A percentile compares a stretch with the other conserved stretches of the same genome.
These are phyloP conservation scores for Karalla daura DNA, from an alignment of 2,797 vertebrate genomes.

Conservation along the genomic window DNA sequence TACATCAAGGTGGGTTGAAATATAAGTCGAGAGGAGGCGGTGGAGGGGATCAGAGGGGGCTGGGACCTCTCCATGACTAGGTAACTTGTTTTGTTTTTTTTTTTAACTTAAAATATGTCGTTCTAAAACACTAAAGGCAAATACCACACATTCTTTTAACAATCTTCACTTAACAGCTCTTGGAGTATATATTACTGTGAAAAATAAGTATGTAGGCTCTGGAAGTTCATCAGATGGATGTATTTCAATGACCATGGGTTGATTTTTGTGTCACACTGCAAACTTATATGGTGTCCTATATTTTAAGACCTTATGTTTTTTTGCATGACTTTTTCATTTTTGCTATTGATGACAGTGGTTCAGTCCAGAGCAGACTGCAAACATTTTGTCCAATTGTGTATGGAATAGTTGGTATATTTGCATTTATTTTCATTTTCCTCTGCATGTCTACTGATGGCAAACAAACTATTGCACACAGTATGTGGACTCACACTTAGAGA, in stretches of 20 bases:
- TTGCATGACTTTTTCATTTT: neutral
- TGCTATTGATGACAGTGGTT: neutral
- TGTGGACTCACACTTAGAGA: no score
- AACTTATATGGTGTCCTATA: no score
- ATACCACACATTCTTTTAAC: slow-evolving; percentile 65
- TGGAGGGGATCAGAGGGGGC: slow-evolving; percentile 40
- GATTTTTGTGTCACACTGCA: no score
- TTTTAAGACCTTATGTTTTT: no score
- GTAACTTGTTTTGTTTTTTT: neutral
- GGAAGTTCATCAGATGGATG: neutral
- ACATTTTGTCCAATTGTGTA: no score
- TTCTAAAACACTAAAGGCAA: slow-evolving; percentile 47
- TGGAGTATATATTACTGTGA: slow-evolving; percentile 8
- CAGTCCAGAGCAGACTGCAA: no score
- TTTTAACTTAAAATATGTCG: slow-evolving; percentile 54
- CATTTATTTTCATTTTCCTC: no score
- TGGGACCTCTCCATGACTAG: slow-evolving; percentile 48
- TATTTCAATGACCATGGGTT: no score
- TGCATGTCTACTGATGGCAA: no score
- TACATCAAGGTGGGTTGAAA: slow-evolving; percentile 80
- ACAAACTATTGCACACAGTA: no score
- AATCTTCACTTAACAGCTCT: slow-evolving; percentile 30
- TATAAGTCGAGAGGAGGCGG: slow-evolving; percentile 56
- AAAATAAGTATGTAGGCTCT: neutral
- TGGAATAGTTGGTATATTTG: no score